Base-by-base conservation (phyloP, 2,888 invertebrate species). In the Volucella inflata region DNA sequence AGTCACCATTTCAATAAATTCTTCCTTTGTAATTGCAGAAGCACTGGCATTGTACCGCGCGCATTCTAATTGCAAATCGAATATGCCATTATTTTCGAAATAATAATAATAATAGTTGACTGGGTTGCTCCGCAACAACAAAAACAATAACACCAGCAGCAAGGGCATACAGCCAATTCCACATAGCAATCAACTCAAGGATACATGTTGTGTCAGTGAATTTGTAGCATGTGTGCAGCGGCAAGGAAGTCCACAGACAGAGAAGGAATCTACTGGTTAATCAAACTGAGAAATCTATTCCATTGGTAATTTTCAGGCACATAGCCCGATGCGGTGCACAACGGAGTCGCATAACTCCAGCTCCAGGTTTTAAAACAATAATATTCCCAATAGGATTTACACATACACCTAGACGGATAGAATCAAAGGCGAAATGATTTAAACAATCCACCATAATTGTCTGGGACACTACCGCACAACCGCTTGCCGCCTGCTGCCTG, bases 351-450 rank as follows among this genome's bases (percentile, higher is more conserved):
- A 76, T 75, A 84, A 65, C 70, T 75, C 53, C 51, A 67, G 48
- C 59, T 10, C 42, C 64, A 71, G 65, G 75, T 84, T 65, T 59
- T 75, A 36, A 57, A 85, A 81, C 81, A 85, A 76, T 81, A 80
- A 81, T 76, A 85, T 76, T 85, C 85, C 81, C 85, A 75, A 81
- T 81, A 72, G 81, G 83, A 84, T 84, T 60, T 53, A 76, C 64
- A 68, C 72, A 78, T 55, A 75, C 70, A 46, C 57, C 55, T 38
- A 60, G 70, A 84, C 80, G 75, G 85, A 76, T 71, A n/a, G 64
- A 81, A 81, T 85, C 84, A 85, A 85, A 85, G 84, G 84, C 84
- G 71, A 85, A 85, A 85, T 85, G 85, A 85, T 85, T 85, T 85
- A 85, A 85, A 71, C 85, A 85, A 85, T 85, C 76, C 85, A 57